Evolutionary conservation across 2,888 invertebrate species (phyloP).

Genomic region (Spilosoma lubricipeda): DNA sequence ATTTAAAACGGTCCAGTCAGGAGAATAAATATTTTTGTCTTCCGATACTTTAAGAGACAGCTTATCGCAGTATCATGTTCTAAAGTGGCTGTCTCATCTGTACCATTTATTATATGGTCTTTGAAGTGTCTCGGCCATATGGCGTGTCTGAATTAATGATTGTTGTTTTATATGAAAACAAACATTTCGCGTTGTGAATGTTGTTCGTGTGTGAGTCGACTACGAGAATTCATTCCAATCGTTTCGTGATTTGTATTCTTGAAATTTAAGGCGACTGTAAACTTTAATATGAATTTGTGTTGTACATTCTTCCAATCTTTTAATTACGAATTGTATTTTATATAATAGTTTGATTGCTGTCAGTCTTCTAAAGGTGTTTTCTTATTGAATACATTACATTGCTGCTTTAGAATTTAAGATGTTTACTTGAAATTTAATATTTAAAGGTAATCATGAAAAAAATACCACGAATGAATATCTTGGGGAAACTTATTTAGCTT

Average conservation of each 20-base stretch:
- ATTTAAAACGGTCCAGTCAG: constrained; percentile 11
- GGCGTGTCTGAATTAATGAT: constrained; percentile 47
- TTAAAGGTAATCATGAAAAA: no score
- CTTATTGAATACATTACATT: no score
- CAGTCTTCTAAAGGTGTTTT: no score
- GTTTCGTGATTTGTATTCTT: constrained; percentile 20
- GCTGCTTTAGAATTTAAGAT: no score
- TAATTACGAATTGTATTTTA: not conserved
- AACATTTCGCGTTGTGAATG: constrained; percentile 23
- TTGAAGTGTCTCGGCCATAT: constrained; percentile 38
- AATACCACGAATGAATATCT: no score
- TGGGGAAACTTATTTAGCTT: no score
- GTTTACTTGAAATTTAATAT: no score
- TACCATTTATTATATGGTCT: constrained; percentile 44
- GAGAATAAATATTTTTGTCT: constrained; percentile 14
- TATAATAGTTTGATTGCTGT: no score
- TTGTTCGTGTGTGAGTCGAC: constrained; percentile 20
- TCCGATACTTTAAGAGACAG: constrained; percentile 32
- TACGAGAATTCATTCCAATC: constrained; percentile 26
- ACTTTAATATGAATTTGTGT: not conserved
- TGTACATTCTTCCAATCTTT: not conserved
- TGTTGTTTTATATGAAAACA: constrained; percentile 20
- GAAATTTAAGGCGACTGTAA: not conserved
- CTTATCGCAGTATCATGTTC: constrained; percentile 34
- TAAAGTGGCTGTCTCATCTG: constrained; percentile 41